Evolutionary conservation across 2,797 vertebrate genomes (phyloP), one percentile per base, ranked within the genome.

Genomic region (Brotula barbata): DNA sequence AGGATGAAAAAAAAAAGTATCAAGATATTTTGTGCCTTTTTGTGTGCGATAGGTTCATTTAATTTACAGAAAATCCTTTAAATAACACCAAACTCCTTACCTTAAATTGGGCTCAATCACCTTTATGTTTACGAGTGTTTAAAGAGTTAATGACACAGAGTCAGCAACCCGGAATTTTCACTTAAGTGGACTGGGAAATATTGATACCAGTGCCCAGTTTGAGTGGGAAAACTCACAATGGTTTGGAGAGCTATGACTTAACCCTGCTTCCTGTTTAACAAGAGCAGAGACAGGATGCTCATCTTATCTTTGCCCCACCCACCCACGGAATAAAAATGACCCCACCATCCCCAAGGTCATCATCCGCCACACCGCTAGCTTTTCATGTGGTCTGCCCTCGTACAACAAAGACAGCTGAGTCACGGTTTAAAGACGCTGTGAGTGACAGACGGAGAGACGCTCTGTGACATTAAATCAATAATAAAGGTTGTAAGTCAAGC

Each of bases 381-480:
- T 1, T 57, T 17, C 17, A 20, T 80, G 71, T 57, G 66, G 73
- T 71, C 55, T 57, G 37, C 76, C 74, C 60, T 56, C 40, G 71
- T 70, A 10, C 58, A 72, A 73, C 20, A 65, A 42, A 52, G 28
- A 68, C 39, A 34, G 54, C 53, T 69, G 60, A 73, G 55, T 80
- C 77, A 77, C 64, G 60, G 6, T 71, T 55, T 75, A 46, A 78
- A 68, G 68, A 74, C 73, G 37, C 57, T 13, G n/a, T 65, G 61
- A 67, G 34, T 34, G 57, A 78, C 64, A 61, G 45, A 68, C 44
- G 48, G 51, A 51, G 7, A 44, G 17, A 58, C 49, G 19, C 31
- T 49, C 2, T 43, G 14, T 50, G 55, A 61, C 39, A 42, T 51
- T 21, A 47, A 20, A 55, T 66, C 28, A 55, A 64, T 62, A 59